Base-by-base conservation (phyloP, 2,888 invertebrate species). In the Sinohyriopsis cumingii region DNA sequence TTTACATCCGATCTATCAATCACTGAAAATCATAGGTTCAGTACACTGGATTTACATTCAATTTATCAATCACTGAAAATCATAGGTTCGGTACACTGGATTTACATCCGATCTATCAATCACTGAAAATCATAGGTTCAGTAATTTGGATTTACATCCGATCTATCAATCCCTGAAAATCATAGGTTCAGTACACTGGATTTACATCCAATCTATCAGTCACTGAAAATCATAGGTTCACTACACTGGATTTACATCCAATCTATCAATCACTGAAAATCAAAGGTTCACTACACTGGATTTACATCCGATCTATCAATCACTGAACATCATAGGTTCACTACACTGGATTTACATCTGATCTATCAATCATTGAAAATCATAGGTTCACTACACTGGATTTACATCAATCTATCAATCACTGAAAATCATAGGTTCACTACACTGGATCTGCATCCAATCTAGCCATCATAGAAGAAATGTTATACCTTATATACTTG, bases 21-120 rank as follows among this genome's bases (percentile, higher is more conserved):
- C 94, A 86, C 94, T 99, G 83, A 96, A 95, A 92, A 98, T 99
- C 86, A 98, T 99, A 84, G 99, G 98, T 97, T 87, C 90, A 92
- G 87, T 9, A 45, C 18, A 22, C 62, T 28, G 18, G 9, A 25
- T 18, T 69, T 33, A n/a, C 18, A n/a, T 57, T 2, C 12, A 45
- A 7, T 25, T 4, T 67, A 24, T n/a, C 25, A 60, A 33, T 95
- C 94, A 86, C 94, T 99, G 83, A 96, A 95, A 92, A 98, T 99
- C 86, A 98, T 99, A 84, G 99, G 98, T 97, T 87, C 90, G 92
- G 87, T 9, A 45, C 18, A 22, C 62, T 28, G 18, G 9, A 25
- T 18, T 69, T 33, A n/a, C 18, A n/a, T 57, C 5, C 12, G 57
- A 7, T 25, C 7, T 67, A 24, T n/a, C 25, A 60, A 33, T 95